Evolutionary conservation across 2,888 invertebrate species (phyloP).

Genomic region (Drosophila prolongata): DNA sequence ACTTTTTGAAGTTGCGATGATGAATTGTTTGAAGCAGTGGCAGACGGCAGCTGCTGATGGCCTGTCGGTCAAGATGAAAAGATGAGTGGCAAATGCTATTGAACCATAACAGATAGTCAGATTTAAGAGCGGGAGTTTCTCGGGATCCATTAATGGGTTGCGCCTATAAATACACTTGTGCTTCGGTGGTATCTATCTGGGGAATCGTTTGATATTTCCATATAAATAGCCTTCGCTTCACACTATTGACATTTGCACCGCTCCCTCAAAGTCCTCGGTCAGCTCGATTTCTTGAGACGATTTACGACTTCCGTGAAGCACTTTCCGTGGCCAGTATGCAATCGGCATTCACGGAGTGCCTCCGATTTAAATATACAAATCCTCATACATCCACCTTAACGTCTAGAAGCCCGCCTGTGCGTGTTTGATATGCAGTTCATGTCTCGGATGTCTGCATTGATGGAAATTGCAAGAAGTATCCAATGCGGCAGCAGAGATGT

Average conservation of each 20-base stretch:
- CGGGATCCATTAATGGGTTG: slow-evolving; percentile 55
- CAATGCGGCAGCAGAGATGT: slow-evolving; percentile 9
- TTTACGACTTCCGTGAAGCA: slow-evolving; percentile 75
- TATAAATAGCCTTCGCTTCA: slow-evolving; percentile 47
- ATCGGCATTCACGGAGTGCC: slow-evolving; percentile 69
- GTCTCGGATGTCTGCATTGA: slow-evolving; percentile 61
- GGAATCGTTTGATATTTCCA: slow-evolving; percentile 50
- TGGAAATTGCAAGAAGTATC: slow-evolving; percentile 46
- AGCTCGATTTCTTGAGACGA: slow-evolving; percentile 45
- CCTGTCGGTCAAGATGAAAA: slow-evolving; percentile 69
- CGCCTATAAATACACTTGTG: slow-evolving; percentile 62
- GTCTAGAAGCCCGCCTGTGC: slow-evolving; percentile 32
- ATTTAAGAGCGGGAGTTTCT: slow-evolving; percentile 15
- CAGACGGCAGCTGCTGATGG: slow-evolving; percentile 61
- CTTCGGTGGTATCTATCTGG: slow-evolving; percentile 28
- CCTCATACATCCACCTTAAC: slow-evolving; percentile 24
- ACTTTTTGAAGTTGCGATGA: slow-evolving; percentile 52
- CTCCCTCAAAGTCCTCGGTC: slow-evolving; percentile 38
- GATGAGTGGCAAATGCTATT: slow-evolving; percentile 62
- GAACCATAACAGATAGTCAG: slow-evolving; percentile 59
- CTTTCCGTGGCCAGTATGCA: slow-evolving; percentile 64
- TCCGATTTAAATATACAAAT: slow-evolving; percentile 67
- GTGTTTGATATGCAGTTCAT: slow-evolving; percentile 67
- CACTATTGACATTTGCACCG: slow-evolving; percentile 69
- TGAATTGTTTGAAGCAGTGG: slow-evolving; percentile 55